These are phyloP conservation scores for Corvus cornix DNA, from an alignment of 2,113 vertebrate genomes.

Conservation along the genomic window DNA sequence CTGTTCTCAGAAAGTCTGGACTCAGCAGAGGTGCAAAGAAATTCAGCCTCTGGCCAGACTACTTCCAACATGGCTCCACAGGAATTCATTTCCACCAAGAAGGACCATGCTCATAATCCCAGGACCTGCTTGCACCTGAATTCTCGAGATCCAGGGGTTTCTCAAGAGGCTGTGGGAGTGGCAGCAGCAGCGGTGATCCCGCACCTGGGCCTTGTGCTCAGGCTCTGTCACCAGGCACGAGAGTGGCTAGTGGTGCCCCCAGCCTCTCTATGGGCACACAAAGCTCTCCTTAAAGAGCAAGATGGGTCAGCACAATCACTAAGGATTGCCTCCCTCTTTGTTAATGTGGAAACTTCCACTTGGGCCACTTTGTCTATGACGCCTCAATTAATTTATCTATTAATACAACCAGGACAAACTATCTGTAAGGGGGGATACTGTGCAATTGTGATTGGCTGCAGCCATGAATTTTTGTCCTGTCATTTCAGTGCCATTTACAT, in stretches of 20 bases:
- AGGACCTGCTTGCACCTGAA: background rate
- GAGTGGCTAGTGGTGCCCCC: rapidly evolving
- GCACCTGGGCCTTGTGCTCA: rapidly evolving
- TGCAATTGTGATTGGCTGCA: background rate
- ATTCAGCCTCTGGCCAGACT: background rate
- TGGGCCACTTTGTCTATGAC: background rate
- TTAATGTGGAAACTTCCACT: background rate
- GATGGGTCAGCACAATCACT: background rate
- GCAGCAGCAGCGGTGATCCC: rapidly evolving
- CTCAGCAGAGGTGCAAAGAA: background rate
- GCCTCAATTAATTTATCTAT: background rate
- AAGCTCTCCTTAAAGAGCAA: background rate
- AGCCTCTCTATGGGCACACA: background rate
- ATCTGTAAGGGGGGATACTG: background rate
- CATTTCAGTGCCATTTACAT: background rate
- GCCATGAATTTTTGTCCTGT: background rate
- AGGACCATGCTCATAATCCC: background rate
- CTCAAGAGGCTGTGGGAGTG: rapidly evolving
- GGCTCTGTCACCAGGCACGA: background rate
- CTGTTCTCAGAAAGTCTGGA: background rate
- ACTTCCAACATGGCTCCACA: background rate
- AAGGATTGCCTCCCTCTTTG: background rate
- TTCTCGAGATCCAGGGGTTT: background rate
- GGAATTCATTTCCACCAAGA: rapidly evolving
- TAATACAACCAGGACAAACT: background rate